These are phyloP conservation scores for Perca fluviatilis DNA, from an alignment of 2,113 vertebrate genomes.

Conservation along the genomic window DNA sequence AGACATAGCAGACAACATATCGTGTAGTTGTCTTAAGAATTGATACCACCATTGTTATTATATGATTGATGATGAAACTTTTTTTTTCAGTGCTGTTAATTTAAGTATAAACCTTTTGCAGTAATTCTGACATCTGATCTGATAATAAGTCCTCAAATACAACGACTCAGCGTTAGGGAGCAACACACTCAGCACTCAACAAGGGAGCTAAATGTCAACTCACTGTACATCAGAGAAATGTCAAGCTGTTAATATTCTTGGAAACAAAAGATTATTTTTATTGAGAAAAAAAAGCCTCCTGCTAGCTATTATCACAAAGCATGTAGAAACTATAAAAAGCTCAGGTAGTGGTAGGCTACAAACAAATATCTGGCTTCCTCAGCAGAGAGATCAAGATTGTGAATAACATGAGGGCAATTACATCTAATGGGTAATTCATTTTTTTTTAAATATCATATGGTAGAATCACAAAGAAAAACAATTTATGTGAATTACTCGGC, in stretches of 20 bases:
- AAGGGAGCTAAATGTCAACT: conserved; percentile 30
- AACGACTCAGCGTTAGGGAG: conserved; percentile 1
- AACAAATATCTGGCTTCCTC: background rate
- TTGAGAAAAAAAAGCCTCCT: background rate
- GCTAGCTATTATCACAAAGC: background rate
- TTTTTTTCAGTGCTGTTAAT: background rate
- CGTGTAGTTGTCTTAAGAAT: background rate
- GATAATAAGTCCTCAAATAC: background rate
- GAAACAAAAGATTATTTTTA: conserved; percentile 12
- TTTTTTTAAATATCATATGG: background rate
- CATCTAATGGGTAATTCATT: background rate
- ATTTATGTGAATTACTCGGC: background rate
- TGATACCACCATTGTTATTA: background rate
- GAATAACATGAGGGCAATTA: background rate
- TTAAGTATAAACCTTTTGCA: background rate
- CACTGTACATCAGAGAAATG: conserved; percentile 47
- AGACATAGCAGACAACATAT: background rate
- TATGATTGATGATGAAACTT: background rate
- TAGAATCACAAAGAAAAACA: background rate
- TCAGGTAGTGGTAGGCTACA: background rate
- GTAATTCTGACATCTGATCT: conserved; percentile 2
- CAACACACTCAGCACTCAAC: background rate
- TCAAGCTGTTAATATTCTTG: conserved; percentile 49
- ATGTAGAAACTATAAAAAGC: conserved; percentile 22
- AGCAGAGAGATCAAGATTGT: background rate